Base-by-base conservation (phyloP, 2,113 vertebrate species). In the Amazona guildingii region DNA sequence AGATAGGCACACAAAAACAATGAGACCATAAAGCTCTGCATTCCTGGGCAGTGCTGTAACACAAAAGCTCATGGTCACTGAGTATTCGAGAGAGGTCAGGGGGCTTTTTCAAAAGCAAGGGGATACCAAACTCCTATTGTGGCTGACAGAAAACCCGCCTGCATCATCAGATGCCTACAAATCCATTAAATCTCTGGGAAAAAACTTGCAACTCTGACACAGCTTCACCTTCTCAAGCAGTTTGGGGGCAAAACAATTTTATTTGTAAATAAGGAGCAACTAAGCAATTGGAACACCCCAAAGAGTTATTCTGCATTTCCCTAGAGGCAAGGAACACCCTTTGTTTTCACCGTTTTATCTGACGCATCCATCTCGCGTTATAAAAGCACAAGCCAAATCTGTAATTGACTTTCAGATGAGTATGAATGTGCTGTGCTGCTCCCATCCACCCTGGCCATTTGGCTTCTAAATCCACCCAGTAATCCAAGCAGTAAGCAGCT, bases 401-500 rank as follows among this genome's bases (percentile, higher is more conserved):
- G 66, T 4, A 9, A 4, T 10, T 82, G 81, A 51, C 77, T 76
- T 73, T 49, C 52, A 87, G 88, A 62, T 41, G 62, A 48, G 69
- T 1, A 55, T 64, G 86, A 88, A 79, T 2, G 68, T 7, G 46
- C 9, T 52, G 41, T 29, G 86, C 94, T 85, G 78, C 91, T 94
- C 79, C 79, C 54, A 72, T 44, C 83, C 79, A 35, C 44, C 88
- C 52, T 18, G 37, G 62, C 90, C 70, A 29, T 83, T 93, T 75
- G 88, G 51, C 76, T 88, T 67, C 88, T 88, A 95, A 96, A 96
- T 94, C 88, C 1, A 2, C 8, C 43, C 79, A 33, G 68, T 84
- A 90, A 93, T 96, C 92, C 96, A 75, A 91, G 86, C 86, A 33
- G 16, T 96, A 96, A 92, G 90, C 88, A 82, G 96, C 91, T 96